Evolutionary conservation across 2,888 invertebrate species (phyloP).

Genomic region (Drosophila putrida): DNA sequence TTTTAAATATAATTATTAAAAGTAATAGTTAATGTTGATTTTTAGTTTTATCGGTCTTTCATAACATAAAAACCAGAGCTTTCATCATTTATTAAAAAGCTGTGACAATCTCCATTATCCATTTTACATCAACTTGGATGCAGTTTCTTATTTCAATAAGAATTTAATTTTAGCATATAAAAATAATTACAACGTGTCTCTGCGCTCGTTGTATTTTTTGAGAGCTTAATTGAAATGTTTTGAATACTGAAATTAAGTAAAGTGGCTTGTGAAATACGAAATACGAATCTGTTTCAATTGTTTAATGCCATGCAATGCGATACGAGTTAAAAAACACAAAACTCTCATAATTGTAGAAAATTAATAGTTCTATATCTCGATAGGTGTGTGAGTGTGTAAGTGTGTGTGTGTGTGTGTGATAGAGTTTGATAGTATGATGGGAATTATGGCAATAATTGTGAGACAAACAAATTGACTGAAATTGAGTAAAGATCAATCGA

Average conservation of each 20-base stretch:
- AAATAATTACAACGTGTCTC: constrained; percentile 11
- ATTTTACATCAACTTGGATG: too few species aligned
- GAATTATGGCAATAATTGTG: background rate
- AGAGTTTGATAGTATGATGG: background rate
- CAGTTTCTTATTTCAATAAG: too few species aligned
- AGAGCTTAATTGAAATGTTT: constrained; percentile 10
- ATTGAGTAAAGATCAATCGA: constrained; percentile 8
- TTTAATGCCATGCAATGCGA: background rate
- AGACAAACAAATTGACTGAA: constrained; percentile 7
- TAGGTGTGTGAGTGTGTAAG: too few species aligned
- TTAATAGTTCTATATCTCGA: constrained; percentile 17
- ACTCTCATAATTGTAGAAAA: constrained; percentile 44
- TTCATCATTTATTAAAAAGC: too few species aligned
- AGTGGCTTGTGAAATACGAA: constrained; percentile 12
- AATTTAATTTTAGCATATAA: background rate
- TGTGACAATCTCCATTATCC: too few species aligned
- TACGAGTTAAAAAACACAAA: constrained; percentile 26
- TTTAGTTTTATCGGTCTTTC: too few species aligned
- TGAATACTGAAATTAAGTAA: constrained; percentile 10
- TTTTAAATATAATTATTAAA: too few species aligned
- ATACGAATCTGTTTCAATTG: constrained; percentile 2
- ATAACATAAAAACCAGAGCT: too few species aligned
- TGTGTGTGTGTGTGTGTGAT: background rate
- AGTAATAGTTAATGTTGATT: too few species aligned
- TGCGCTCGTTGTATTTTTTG: background rate